Conservation (phyloP, 92 coral and sea anemone species). For the Muricea muricata region DNA sequence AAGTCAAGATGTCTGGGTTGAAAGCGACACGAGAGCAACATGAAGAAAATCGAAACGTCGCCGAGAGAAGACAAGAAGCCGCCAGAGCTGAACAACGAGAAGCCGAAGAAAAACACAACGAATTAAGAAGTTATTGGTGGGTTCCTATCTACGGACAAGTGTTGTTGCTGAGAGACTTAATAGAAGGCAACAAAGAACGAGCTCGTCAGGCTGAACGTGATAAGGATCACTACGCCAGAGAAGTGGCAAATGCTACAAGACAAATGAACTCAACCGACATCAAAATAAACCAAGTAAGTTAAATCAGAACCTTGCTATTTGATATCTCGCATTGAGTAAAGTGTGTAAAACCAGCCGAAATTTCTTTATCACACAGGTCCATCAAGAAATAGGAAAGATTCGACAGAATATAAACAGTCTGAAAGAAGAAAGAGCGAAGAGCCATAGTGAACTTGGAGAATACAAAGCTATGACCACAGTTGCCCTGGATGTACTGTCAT, state of each 20-base stretch:
- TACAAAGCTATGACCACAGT: conserved; percentile 39
- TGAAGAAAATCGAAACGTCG: neutral
- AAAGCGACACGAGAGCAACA: conserved; percentile 17
- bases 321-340: too few relatives aligned
- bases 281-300: conserved; percentile 31
- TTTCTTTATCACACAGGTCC: too few relatives aligned
- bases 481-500: conserved; percentile 45
- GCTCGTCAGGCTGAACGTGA: conserved; percentile 52
- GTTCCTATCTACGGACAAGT: conserved; percentile 51
- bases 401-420: conserved; percentile 13
- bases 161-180: conserved; percentile 21
- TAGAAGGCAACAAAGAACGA: conserved; percentile 38
- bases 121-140: conserved; percentile 37
- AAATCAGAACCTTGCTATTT: too few relatives aligned
- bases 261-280: conserved; percentile 32
- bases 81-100: conserved; percentile 26
- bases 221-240: conserved; percentile 35
- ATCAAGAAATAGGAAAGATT: neutral
- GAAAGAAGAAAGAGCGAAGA: conserved; percentile 13
- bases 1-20: conserved; percentile 11
- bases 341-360: too few relatives aligned
- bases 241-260: conserved; percentile 34
- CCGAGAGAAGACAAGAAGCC: neutral
- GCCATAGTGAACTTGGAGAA: conserved; percentile 53
- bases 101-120: conserved; percentile 31